Base-by-base conservation (phyloP, 2,113 vertebrate genomes). In the Motacilla tschutschensis region DNA sequence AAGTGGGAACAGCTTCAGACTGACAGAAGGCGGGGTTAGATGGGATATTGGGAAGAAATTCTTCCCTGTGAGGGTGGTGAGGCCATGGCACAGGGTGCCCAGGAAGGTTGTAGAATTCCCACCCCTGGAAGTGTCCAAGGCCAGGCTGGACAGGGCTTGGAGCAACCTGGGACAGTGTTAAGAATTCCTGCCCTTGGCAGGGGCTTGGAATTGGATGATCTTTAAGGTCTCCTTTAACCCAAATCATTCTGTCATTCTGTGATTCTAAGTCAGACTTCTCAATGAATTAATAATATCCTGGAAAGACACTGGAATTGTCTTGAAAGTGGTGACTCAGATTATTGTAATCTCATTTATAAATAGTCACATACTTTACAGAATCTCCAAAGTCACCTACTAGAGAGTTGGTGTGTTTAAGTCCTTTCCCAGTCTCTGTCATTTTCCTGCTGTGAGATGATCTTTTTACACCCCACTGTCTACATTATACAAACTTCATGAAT, bases 151-250 rank as follows among this genome's bases (percentile, higher is more conserved):
- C 0, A 1, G 26, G 36, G 8, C 18, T 78, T 43, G 36, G 43
- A 36, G 26, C 17, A 6, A 0, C 17, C 26, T 44, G 43, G 17
- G 0, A 0, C 2, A 2, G 22, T n/a, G n/a, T 8, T 2, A 78
- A 12, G 3, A 57, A 65, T 24, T 14, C 43, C 43, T 43, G 65
- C 12, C 26, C 36, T 8, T 3, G 10, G 31, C 12, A 36, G 14
- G 14, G 36, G 12, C 14, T 14, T 31, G 28, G 18, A 20, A 33
- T 0, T 19, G 16, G 28, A 9, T 29, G n/a, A 9, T 5, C 8
- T 58, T 72, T 28, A 17, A 72, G 5, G 18, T 33, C 16, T 16
- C 14, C 7, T 38, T 21, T 20, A 50, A 38, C n/a, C 28, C 22
- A n/a, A 71, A 38, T 7, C 18, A 24, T 28, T 48, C 48, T 35